Evolutionary conservation across 2,113 vertebrate species (phyloP).

Genomic region (Tretioscincus oriximinensis): DNA sequence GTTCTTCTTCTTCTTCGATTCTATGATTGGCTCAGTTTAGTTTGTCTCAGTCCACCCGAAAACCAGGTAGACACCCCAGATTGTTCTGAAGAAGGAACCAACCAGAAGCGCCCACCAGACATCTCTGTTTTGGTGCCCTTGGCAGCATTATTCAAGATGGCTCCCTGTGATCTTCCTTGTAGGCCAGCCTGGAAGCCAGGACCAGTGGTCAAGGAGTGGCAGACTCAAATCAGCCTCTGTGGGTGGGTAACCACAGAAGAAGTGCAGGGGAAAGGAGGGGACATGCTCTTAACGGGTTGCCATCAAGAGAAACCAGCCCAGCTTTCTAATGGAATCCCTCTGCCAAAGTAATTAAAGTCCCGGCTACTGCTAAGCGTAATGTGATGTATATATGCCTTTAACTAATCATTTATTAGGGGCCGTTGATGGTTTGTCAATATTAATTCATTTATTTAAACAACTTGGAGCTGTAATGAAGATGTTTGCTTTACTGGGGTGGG

Average conservation of each 20-base stretch:
- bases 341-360: slow-evolving; percentile 81
- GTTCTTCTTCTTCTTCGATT: no score
- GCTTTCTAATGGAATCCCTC: slow-evolving; percentile 65
- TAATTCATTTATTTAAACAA: slow-evolving; percentile 90
- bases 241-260: not conserved
- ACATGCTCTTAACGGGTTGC: not conserved
- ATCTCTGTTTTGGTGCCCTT: no score
- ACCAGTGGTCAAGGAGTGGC: not conserved
- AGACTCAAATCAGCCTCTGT: not conserved
- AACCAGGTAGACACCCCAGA: no score
- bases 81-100: not conserved
- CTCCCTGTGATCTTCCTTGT: no score
- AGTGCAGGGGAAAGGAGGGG: rapidly evolving
- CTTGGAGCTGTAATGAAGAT: slow-evolving; percentile 81
- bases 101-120: no score
- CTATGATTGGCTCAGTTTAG: no score
- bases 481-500: slow-evolving; percentile 64
- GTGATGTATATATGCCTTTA: slow-evolving; percentile 83
- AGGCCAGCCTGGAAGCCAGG: not conserved
- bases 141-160: no score
- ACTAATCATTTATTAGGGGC: slow-evolving; percentile 84
- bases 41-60: no score
- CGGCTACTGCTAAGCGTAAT: slow-evolving; percentile 70
- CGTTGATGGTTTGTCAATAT: slow-evolving; percentile 85
- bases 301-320: slow-evolving; percentile 29